Base-by-base conservation (phyloP, 2,113 vertebrate species). In the Leptocoma aspasia region DNA sequence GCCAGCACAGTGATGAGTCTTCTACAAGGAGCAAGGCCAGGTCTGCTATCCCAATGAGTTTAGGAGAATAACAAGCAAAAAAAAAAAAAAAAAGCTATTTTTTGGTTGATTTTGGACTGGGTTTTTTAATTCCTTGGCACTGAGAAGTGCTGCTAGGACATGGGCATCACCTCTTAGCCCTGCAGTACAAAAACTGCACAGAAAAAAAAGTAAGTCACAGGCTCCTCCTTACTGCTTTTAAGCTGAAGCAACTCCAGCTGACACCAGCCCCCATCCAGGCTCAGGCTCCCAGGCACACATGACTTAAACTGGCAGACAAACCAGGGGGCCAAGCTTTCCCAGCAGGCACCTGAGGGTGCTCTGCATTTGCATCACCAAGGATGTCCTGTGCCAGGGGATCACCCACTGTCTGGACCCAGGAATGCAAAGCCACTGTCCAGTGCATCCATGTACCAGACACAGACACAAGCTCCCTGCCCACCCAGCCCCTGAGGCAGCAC, bases 121-220 rank as follows among this genome's bases (percentile, higher is more conserved):
- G 6, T 15, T 61, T 78, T 88, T 80, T 44, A 88, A 95, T 73
- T 94, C 39, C 68, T 72, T 80, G 63, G 66, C 71, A 54, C 50
- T 9, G 7, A 89, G 64, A 47, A 83, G 11, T 20, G 56, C 30
- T 91, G 77, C 70, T 73, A 84, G 31, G 69, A 41, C 22, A 71
- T 15, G 2, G 18, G 49, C 57, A 96, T 75, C 71, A 66, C 16
- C 72, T 71, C 53, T 27, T 45, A 52, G 39, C 8, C 66, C n/a
- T 75, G 23, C 52, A 66, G 26, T 24, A 70, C 30, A 91, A 82
- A 69, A 89, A 21, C 45, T 10, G 7, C 18, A n/a, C 33, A 28
- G 16, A 86, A 56, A 57, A 56, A 66, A 28, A 20, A 44, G 5
- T 39, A 75, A 56, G 39, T 82, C 54, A 61, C 27, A 60, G 44